Percentiles rank a stretch among this genome's conserved stretches.
Conservation (phyloP, 2,113 vertebrate genomes). For the Hystrix brachyura region DNA sequence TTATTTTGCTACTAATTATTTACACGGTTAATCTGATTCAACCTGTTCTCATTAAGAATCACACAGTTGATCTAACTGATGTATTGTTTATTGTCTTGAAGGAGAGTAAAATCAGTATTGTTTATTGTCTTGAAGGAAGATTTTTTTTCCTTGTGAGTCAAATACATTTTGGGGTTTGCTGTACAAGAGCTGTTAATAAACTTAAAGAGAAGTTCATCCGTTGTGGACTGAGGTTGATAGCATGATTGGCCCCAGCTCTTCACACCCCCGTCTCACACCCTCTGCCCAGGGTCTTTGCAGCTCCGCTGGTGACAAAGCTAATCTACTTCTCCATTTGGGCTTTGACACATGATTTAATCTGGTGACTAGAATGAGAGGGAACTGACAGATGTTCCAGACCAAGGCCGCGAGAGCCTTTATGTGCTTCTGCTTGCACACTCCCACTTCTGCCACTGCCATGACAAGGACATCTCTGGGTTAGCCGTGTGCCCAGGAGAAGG, state of each 20-base stretch:
- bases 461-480: background rate
- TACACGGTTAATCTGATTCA: background rate
- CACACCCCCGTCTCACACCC: background rate
- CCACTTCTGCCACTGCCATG: background rate
- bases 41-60: background rate
- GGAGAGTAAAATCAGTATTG: background rate
- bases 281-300: background rate
- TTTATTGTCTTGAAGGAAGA: background rate
- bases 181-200: background rate
- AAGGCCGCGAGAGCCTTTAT: background rate
- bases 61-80: background rate
- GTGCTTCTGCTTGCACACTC: background rate
- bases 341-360: background rate
- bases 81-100: background rate
- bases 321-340: background rate
- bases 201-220: background rate
- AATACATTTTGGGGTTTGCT: constrained; percentile 35
- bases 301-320: background rate
- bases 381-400: background rate
- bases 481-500: background rate
- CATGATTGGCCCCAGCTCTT: background rate
- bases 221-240: background rate
- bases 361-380: background rate
- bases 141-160: background rate
- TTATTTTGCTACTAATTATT: background rate